These are phyloP conservation scores for Drosophila littoralis DNA, from an alignment of 1,140 invertebrate species.

Conservation along the genomic window DNA sequence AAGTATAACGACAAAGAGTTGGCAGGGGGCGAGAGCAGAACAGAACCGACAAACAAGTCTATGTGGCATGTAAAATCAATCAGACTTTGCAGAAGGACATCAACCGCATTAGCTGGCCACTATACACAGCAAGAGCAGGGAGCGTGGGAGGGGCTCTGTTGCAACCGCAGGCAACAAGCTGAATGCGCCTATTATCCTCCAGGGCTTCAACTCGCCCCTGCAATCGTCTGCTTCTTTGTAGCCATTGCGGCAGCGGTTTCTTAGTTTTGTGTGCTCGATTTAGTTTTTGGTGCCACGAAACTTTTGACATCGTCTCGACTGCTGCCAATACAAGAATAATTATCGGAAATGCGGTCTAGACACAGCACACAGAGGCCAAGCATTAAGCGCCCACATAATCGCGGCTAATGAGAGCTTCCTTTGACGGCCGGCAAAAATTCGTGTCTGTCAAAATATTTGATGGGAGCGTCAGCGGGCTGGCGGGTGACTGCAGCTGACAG, in stretches of 20 bases:
- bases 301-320: conserved; percentile 58
- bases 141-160: background rate
- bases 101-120: conserved; percentile 76
- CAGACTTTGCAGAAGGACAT: conserved; percentile 56
- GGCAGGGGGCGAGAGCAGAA: background rate
- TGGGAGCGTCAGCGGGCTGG: background rate
- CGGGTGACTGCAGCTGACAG: conserved; percentile 54
- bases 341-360: conserved; percentile 80
- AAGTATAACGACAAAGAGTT: conserved; percentile 59
- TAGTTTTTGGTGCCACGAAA: conserved; percentile 63
- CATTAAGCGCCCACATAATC: conserved; percentile 50
- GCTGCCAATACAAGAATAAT: conserved; percentile 75
- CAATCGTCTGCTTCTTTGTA: conserved; percentile 30
- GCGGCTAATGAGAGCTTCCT: conserved; percentile 68
- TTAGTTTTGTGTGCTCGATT: conserved; percentile 68
- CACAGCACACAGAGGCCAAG: conserved; percentile 6
- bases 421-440: conserved; percentile 28
- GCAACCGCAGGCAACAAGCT: conserved; percentile 70
- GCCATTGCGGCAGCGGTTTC: conserved; percentile 59
- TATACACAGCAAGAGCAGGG: conserved; percentile 31
- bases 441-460: conserved; percentile 55
- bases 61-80: conserved; percentile 77
- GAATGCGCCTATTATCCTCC: conserved; percentile 72
- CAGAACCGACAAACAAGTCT: conserved; percentile 25
- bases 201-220: conserved; percentile 1